phyloP scores from a whole-genome alignment of 2,797 vertebrate species.

The Perodicticus potto region DNA sequence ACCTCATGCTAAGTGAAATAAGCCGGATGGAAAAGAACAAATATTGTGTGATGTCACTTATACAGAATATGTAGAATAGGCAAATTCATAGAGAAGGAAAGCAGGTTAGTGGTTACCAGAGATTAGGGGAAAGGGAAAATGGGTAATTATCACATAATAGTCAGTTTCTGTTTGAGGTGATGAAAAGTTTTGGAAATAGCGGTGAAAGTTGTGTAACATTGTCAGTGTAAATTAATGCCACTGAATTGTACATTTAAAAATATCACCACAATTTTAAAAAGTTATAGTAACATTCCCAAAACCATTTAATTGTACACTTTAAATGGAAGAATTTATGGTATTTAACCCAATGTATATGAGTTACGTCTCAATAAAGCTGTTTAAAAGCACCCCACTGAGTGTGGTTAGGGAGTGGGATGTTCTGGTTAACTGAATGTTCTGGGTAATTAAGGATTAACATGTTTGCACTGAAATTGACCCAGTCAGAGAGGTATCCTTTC shows the following conservation, averaged over 20 bases:
- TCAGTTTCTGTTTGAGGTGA: background rate
- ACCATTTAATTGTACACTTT: background rate
- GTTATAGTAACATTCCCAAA: background rate
- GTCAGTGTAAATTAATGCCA: background rate
- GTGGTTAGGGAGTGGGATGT: background rate
- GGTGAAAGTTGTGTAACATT: background rate
- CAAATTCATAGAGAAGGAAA: background rate
- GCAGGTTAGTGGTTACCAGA: background rate
- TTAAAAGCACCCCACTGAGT: background rate
- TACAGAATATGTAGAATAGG: background rate
- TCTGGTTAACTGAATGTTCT: background rate
- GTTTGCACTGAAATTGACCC: background rate
- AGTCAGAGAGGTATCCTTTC: background rate
- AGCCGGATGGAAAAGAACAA: background rate
- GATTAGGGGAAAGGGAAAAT: background rate
- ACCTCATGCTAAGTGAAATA: background rate
- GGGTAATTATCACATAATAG: background rate
- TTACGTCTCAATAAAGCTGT: slow-evolving; percentile 6
- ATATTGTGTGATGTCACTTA: background rate
- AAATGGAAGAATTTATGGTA: background rate
- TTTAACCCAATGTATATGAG: background rate
- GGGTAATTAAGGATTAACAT: background rate
- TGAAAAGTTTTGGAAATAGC: background rate
- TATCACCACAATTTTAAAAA: background rate
- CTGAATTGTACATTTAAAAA: background rate